Percentiles rank a stretch among this genome's conserved stretches.
These are phyloP conservation scores for Paradisaea rubra DNA, from an alignment of 2,113 vertebrate species.

Conservation along the genomic window DNA sequence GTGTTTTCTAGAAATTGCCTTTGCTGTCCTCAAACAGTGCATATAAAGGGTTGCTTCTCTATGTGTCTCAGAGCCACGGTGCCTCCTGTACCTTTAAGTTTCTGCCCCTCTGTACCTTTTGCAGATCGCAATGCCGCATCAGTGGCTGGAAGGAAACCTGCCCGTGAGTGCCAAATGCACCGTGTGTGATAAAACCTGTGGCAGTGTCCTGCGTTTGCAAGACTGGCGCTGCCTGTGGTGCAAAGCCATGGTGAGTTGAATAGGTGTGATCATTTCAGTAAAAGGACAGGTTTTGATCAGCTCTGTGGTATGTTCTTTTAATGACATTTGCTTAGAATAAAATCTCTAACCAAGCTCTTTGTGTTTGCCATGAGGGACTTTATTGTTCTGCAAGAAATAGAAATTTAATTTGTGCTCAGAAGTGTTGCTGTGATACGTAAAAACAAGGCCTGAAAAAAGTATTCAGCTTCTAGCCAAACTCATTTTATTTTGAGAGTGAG, in stretches of 20 bases:
- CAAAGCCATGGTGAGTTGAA: conserved; percentile 87
- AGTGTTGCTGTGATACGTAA: background rate
- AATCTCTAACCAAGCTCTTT: background rate
- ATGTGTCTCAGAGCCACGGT: background rate
- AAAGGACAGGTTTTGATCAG: background rate
- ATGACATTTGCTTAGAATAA: background rate
- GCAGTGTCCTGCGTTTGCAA: conserved; percentile 91
- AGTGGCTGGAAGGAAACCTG: conserved; percentile 96
- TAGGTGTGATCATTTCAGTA: background rate
- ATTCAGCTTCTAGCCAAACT: background rate
- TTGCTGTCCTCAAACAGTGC: background rate
- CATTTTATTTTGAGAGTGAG: background rate
- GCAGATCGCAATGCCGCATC: conserved; percentile 96
- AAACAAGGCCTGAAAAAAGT: background rate
- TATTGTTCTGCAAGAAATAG: background rate
- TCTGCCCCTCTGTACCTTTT: background rate
- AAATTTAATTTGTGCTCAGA: background rate
- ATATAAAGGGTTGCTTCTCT: background rate
- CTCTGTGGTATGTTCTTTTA: background rate
- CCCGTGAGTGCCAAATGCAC: conserved; percentile 93
- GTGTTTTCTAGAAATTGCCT: background rate
- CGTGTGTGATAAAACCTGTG: conserved; percentile 94
- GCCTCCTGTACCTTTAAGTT: background rate
- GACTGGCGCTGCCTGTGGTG: conserved; percentile 98
- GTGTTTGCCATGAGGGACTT: background rate